Percentiles rank a stretch among this genome's conserved stretches.
Evolutionary conservation across 2,888 invertebrate species (phyloP).

Genomic region (Cheilosia urbana): DNA sequence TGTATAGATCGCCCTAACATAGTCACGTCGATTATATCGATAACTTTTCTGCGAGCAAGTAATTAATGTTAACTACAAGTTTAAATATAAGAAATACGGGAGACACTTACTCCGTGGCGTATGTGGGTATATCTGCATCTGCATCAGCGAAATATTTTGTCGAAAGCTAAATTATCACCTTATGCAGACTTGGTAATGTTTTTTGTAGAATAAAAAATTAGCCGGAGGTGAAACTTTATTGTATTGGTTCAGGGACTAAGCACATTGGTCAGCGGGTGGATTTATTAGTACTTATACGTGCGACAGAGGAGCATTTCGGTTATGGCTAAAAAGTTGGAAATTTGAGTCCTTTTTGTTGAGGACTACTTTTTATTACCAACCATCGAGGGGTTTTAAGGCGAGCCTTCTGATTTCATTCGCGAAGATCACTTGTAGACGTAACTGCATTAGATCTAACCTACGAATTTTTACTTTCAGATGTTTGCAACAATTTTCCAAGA

Average conservation of each 20-base stretch:
- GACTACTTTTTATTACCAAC: too few relatives aligned
- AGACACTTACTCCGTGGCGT: neutral
- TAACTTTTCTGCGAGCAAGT: neutral
- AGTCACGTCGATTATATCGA: neutral
- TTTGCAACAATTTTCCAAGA: too few relatives aligned
- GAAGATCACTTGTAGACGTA: too few relatives aligned
- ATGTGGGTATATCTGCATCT: neutral
- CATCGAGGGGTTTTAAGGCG: too few relatives aligned
- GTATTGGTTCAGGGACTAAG: neutral
- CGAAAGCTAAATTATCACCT: slow-evolving; percentile 1
- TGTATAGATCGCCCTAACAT: neutral
- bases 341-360: too few relatives aligned
- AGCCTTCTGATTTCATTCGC: too few relatives aligned
- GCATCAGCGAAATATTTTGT: neutral
- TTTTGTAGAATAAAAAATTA: neutral
- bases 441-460: too few relatives aligned
- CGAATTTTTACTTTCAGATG: too few relatives aligned
- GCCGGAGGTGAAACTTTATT: neutral
- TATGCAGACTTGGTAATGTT: neutral
- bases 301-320: too few relatives aligned
- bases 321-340: too few relatives aligned
- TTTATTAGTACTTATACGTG: neutral
- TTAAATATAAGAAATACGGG: neutral
- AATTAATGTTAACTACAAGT: slow-evolving; percentile 1
- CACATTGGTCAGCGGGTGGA: neutral